These are phyloP conservation scores for Tribolium freemani DNA, from an alignment of 2,888 invertebrate genomes.

Conservation along the genomic window DNA sequence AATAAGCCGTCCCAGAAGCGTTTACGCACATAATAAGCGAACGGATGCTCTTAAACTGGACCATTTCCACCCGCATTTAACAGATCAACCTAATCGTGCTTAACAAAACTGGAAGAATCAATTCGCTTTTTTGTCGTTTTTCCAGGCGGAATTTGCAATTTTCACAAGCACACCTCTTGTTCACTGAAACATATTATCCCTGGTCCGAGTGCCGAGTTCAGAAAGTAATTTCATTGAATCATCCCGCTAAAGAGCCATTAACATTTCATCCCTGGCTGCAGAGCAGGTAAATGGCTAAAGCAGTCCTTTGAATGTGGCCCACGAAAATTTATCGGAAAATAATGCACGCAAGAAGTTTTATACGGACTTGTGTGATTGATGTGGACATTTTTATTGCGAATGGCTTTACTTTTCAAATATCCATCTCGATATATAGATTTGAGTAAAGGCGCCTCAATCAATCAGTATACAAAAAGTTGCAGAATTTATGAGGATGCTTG, in stretches of 20 bases:
- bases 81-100: not conserved
- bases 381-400: not conserved
- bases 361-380: not conserved
- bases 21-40: constrained; percentile 17
- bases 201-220: no score
- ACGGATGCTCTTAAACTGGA: not conserved
- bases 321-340: not conserved
- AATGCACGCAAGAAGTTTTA: not conserved
- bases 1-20: constrained; percentile 2
- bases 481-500: not conserved
- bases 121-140: no score
- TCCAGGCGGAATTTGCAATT: no score
- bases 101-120: not conserved
- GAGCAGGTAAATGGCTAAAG: no score
- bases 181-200: no score
- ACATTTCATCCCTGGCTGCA: no score
- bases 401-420: not conserved
- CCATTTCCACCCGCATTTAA: not conserved
- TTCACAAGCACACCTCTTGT: no score
- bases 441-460: not conserved
- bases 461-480: not conserved
- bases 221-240: no score
- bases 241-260: no score
- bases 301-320: no score
- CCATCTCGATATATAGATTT: not conserved